These are phyloP conservation scores for Isotomurus palustris DNA, from an alignment of 2,888 invertebrate species.

Conservation along the genomic window DNA sequence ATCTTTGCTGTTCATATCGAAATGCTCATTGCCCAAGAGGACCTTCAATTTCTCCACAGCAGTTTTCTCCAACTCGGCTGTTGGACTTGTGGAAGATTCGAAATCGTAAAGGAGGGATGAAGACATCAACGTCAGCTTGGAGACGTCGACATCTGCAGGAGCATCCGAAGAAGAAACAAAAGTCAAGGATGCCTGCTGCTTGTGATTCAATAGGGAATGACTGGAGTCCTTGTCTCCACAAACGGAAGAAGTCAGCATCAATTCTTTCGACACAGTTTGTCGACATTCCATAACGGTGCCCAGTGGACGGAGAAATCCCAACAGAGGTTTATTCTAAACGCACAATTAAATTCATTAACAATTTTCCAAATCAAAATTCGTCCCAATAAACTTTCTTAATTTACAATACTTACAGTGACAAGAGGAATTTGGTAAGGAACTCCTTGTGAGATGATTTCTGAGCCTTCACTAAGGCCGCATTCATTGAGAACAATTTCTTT, in stretches of 20 bases:
- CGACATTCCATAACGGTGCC: background rate
- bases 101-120: constrained; percentile 8
- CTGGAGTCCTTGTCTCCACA: no score
- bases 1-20: background rate
- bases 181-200: background rate
- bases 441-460: constrained; percentile 5
- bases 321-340: background rate
- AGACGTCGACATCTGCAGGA: constrained; percentile 3
- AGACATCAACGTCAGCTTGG: background rate
- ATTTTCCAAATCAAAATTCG: no score
- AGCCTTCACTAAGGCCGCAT: constrained; percentile 11
- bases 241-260: background rate
- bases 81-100: background rate
- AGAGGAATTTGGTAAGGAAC: constrained; percentile 12
- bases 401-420: no score
- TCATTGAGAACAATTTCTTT: constrained; percentile 9
- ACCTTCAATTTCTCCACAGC: background rate
- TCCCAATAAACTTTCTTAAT: no score
- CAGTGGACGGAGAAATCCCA: constrained; percentile 1
- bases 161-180: background rate
- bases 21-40: background rate
- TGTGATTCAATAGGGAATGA: no score
- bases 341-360: no score
- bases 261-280: background rate
- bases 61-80: background rate